Conservation (phyloP, 2,113 vertebrate species). For the Cynoglossus semilaevis region DNA sequence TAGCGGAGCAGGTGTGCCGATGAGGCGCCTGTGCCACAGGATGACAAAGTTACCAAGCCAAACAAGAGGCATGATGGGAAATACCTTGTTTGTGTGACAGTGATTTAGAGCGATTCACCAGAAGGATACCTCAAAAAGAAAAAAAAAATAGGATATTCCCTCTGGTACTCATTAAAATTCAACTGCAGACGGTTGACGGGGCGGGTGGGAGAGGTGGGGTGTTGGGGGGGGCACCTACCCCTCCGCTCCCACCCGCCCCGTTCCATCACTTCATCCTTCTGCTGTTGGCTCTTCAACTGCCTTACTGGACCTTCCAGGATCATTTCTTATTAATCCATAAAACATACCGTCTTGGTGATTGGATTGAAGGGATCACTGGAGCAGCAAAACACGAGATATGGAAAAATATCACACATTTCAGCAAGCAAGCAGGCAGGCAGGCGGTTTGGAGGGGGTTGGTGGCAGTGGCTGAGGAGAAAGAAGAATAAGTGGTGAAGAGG, state of each 20-base stretch:
- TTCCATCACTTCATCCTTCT: slow-evolving; percentile 64
- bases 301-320: slow-evolving; percentile 74
- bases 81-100: slow-evolving; percentile 81
- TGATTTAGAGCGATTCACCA: slow-evolving; percentile 75
- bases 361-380: slow-evolving; percentile 78
- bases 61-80: slow-evolving; percentile 80
- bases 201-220: no score
- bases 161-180: slow-evolving; percentile 83
- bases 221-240: no score
- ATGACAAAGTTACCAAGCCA: slow-evolving; percentile 74
- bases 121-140: slow-evolving; percentile 72
- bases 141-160: slow-evolving; percentile 78
- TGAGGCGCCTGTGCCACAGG: slow-evolving; percentile 64
- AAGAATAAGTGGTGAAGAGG: slow-evolving; percentile 70
- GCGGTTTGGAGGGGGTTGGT: slow-evolving; percentile 11
- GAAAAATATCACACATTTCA: slow-evolving; percentile 74
- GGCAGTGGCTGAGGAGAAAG: slow-evolving; percentile 33
- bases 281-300: slow-evolving; percentile 64
- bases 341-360: slow-evolving; percentile 75
- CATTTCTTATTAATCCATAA: slow-evolving; percentile 88
- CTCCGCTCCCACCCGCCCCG: slow-evolving; percentile 40
- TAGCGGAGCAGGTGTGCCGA: slow-evolving; percentile 74
- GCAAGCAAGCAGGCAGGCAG: slow-evolving; percentile 41
- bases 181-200: slow-evolving; percentile 48
- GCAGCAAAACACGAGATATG: slow-evolving; percentile 78